phyloP scores from a whole-genome alignment of 2,113 vertebrate genomes.

The Aplodontia rufa region DNA sequence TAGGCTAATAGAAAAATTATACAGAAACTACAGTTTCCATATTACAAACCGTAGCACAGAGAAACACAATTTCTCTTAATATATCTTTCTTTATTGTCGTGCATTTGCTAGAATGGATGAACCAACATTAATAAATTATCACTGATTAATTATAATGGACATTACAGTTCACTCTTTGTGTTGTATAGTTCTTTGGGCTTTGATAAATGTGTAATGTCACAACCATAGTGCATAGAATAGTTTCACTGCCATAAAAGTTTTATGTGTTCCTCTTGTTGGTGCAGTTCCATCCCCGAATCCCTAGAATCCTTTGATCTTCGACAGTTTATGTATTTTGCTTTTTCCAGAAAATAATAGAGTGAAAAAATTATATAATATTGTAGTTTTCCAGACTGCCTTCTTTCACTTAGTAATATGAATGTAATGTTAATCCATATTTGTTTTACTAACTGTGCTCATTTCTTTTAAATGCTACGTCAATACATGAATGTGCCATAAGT shows the following conservation, averaged over 20 bases:
- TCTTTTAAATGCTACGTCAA: not conserved
- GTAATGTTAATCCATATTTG: not conserved
- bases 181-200: not conserved
- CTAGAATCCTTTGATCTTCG: not conserved
- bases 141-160: not conserved
- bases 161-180: not conserved
- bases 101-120: not conserved
- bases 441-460: not conserved
- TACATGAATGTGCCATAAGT: not conserved
- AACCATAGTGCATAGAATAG: not conserved
- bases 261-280: not conserved
- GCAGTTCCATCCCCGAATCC: rapidly evolving
- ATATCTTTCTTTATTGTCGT: not conserved
- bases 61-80: not conserved
- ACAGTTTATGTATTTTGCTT: not conserved
- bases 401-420: not conserved
- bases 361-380: not conserved
- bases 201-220: not conserved
- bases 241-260: not conserved
- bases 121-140: not conserved
- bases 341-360: not conserved
- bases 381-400: not conserved
- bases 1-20: not conserved
- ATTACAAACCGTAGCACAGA: rapidly evolving
- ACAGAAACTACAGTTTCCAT: not conserved